phyloP scores from a whole-genome alignment of 1,140 invertebrate genomes.

The Drosophila malerkotliana region DNA sequence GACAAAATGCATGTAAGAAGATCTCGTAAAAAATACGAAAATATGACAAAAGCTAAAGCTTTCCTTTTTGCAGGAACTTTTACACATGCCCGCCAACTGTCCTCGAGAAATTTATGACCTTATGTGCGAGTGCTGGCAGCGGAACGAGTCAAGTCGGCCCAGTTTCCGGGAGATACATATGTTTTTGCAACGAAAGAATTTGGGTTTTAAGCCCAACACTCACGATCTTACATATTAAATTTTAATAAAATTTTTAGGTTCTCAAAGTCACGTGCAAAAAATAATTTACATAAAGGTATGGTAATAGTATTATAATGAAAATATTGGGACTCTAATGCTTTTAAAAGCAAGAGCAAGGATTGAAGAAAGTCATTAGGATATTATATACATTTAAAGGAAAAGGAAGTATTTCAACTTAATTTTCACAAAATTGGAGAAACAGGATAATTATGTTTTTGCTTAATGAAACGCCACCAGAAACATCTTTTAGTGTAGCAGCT shows the following conservation, averaged over 20 bases:
- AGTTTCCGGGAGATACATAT: constrained; percentile 95
- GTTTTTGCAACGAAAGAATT: constrained; percentile 95
- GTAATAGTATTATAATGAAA: too few species aligned
- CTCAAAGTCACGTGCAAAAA: neutral
- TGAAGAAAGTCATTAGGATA: neutral
- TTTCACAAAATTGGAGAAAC: neutral
- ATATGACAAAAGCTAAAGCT: neutral
- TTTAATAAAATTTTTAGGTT: neutral
- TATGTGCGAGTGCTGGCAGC: constrained; percentile 97
- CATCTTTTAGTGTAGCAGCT: neutral
- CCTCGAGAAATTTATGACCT: constrained; percentile 96
- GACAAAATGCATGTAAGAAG: constrained; percentile 84
- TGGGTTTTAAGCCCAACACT: constrained; percentile 89
- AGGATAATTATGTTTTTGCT: neutral
- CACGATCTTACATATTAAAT: constrained; percentile 68
- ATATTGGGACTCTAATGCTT: neutral
- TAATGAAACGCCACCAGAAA: neutral
- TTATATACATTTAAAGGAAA: neutral
- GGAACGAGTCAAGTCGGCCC: constrained; percentile 92
- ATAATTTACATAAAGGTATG: neutral
- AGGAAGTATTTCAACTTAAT: neutral
- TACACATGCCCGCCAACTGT: constrained; percentile 92
- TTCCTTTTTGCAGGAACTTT: constrained; percentile 85
- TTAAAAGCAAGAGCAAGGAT: neutral
- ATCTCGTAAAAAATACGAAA: neutral